phyloP scores from a whole-genome alignment of 2,797 vertebrate species.

The Pelochelys cantorii region DNA sequence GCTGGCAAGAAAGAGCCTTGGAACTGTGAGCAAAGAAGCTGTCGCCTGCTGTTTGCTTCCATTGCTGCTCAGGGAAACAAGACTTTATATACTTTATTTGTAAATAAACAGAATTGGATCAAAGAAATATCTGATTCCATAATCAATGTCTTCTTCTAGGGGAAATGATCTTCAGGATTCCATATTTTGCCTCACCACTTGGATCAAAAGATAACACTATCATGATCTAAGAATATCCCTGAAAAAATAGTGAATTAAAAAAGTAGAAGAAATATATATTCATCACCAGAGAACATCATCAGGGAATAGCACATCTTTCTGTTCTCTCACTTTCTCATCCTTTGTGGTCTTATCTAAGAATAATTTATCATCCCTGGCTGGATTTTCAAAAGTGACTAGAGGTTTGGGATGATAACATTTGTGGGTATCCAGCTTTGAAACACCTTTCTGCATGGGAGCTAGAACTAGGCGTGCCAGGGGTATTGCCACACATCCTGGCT shows the following conservation, averaged over 20 bases:
- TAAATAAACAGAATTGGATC: background rate
- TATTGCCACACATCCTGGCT: background rate
- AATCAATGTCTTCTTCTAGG: background rate
- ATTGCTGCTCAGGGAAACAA: background rate
- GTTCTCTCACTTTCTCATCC: background rate
- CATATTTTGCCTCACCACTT: background rate
- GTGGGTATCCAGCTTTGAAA: background rate
- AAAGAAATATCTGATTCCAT: background rate
- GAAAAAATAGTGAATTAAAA: slow-evolving; percentile 10
- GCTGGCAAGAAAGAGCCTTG: background rate
- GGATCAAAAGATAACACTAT: background rate
- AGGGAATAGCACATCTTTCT: background rate
- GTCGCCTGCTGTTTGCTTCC: background rate
- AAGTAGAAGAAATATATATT: background rate
- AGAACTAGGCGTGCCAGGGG: too few species aligned
- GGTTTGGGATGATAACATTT: background rate
- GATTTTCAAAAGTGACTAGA: background rate
- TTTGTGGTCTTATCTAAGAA: background rate
- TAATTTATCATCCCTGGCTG: background rate
- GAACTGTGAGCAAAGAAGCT: background rate
- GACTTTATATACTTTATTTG: background rate
- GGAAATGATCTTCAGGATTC: background rate
- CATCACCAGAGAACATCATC: background rate
- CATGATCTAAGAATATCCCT: background rate
- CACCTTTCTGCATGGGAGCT: too few species aligned